Conservation (phyloP, 2,797 vertebrate species). For the Amniataba percoides region DNA sequence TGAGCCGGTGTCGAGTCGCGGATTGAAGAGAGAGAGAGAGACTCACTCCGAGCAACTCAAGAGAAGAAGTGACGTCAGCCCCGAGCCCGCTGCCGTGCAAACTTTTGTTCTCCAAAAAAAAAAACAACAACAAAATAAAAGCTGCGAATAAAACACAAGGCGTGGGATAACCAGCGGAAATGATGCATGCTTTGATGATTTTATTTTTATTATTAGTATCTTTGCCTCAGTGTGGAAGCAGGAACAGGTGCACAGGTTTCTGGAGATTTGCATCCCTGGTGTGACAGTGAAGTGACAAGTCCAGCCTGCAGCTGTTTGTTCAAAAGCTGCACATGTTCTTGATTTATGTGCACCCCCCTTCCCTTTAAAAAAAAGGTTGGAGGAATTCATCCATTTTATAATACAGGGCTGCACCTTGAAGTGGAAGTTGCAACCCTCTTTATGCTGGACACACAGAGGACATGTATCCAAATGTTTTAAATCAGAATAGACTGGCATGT, state of each 20-base stretch:
- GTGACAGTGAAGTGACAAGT: background rate
- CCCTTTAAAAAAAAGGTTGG: background rate
- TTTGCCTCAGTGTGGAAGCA: background rate
- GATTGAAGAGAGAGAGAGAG: constrained; percentile 75
- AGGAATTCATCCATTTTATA: background rate
- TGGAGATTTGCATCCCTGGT: background rate
- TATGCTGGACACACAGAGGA: too few species aligned
- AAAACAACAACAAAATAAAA: too few species aligned
- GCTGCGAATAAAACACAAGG: background rate
- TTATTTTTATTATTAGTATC: too few species aligned
- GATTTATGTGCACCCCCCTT: background rate
- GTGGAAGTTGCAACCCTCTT: too few species aligned
- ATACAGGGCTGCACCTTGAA: too few species aligned
- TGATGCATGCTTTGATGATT: background rate
- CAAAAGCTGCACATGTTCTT: background rate
- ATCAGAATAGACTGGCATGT: too few species aligned
- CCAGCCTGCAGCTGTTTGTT: background rate
- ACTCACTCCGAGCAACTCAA: constrained; percentile 85
- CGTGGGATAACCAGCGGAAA: background rate
- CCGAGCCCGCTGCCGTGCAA: constrained; percentile 63
- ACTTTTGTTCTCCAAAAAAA: constrained; percentile 43
- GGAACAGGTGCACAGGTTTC: background rate
- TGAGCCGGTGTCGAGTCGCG: constrained; percentile 81
- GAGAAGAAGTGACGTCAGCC: constrained; percentile 90
- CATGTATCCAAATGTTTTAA: too few species aligned